These are phyloP conservation scores for Sardinella longiceps DNA, from an alignment of 2,797 vertebrate species.

Conservation along the genomic window DNA sequence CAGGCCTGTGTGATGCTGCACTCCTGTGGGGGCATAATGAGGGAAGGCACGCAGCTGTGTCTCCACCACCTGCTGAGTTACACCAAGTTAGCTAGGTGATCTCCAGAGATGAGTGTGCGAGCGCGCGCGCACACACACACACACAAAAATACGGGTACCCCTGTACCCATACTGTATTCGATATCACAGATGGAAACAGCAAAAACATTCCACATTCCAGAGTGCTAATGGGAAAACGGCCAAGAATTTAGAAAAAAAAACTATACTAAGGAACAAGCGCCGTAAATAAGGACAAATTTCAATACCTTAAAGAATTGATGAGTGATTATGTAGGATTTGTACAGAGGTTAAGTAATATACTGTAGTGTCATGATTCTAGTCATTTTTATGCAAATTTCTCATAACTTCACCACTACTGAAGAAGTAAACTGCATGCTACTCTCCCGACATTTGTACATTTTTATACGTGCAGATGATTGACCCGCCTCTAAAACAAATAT, in stretches of 20 bases:
- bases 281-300: no score
- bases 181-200: neutral
- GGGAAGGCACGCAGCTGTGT: constrained; percentile 17
- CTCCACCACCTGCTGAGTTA: neutral
- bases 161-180: neutral
- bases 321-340: no score
- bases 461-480: neutral
- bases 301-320: no score
- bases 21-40: neutral
- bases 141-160: neutral
- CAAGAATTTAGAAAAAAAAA: neutral
- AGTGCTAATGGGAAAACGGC: neutral
- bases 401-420: no score
- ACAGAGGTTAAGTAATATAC: no score
- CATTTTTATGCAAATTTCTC: no score
- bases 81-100: neutral
- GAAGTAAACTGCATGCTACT: neutral
- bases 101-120: neutral
- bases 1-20: neutral
- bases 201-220: neutral
- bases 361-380: no score
- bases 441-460: neutral
- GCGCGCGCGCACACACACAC: constrained; percentile 4
- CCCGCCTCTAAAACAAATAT: neutral
- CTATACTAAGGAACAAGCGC: neutral